These are phyloP conservation scores for Andrena minutula DNA, from an alignment of 2,888 invertebrate species.

Conservation along the genomic window DNA sequence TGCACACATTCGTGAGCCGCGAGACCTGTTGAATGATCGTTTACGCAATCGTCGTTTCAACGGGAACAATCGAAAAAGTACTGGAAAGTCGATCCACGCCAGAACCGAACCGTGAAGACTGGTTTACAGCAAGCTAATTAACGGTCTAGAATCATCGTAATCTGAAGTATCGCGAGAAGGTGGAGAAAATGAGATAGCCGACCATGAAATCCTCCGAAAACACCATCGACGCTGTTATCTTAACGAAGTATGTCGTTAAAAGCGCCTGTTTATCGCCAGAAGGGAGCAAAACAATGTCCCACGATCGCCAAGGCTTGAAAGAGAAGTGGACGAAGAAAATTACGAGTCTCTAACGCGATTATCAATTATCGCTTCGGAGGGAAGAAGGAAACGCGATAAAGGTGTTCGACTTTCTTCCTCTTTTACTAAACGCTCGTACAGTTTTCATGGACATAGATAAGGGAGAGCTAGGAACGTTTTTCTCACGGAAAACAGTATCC, in stretches of 20 bases:
- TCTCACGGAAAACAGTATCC: slow-evolving; percentile 1
- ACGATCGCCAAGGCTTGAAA: not conserved
- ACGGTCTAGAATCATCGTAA: slow-evolving; percentile 3
- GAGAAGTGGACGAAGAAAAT: slow-evolving; percentile 9
- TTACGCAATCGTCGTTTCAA: slow-evolving; percentile 11
- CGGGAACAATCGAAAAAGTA: slow-evolving; percentile 1
- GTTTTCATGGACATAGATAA: not conserved
- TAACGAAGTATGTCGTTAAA: slow-evolving; percentile 39
- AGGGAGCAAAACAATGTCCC: not conserved
- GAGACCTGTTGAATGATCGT: slow-evolving; percentile 25
- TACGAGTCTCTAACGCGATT: slow-evolving; percentile 23
- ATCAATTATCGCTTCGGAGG: slow-evolving; percentile 1
- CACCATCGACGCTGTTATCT: not conserved
- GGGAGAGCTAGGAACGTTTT: not conserved
- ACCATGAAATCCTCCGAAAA: not conserved
- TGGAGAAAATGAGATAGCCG: not conserved
- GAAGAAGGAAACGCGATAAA: not conserved
- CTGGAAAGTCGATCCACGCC: not conserved
- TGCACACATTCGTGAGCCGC: slow-evolving; percentile 11
- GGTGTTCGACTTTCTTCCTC: not conserved
- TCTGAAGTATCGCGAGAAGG: not conserved
- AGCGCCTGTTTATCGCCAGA: slow-evolving; percentile 21
- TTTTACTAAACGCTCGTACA: not conserved
- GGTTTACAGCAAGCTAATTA: slow-evolving; percentile 18
- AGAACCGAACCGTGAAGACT: not conserved